Conservation (phyloP, 2,797 vertebrate genomes). For the Remorina albescens region DNA sequence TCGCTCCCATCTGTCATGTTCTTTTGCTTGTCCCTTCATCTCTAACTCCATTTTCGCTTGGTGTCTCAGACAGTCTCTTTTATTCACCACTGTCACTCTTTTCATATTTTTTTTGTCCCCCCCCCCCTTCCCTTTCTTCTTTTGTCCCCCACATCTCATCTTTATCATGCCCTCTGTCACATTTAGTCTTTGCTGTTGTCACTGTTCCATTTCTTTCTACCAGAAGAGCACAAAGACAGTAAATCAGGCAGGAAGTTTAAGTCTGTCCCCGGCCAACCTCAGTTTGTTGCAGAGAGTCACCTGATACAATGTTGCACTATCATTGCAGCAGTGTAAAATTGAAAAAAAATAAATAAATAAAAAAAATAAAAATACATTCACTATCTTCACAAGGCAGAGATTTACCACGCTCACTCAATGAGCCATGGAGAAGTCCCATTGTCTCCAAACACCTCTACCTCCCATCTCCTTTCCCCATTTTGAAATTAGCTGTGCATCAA, state of each 20-base stretch:
- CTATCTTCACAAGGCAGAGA: slow-evolving; percentile 28
- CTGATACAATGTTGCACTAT: slow-evolving; percentile 2
- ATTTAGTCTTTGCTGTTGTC: background rate
- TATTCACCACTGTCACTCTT: slow-evolving; percentile 7
- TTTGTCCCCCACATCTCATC: background rate
- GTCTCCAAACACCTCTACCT: slow-evolving; percentile 5
- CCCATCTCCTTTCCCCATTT: slow-evolving; percentile 15
- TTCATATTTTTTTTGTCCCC: background rate
- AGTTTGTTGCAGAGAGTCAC: slow-evolving; percentile 7
- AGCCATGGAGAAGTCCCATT: slow-evolving; percentile 15
- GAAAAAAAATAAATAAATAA: too few species aligned
- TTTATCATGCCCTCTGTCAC: slow-evolving; percentile 2
- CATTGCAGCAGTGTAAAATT: slow-evolving; percentile 19
- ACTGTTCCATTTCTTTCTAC: background rate
- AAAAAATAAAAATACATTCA: slow-evolving; percentile 32
- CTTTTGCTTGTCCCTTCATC: slow-evolving; percentile 24
- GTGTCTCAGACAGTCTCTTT: slow-evolving; percentile 21
- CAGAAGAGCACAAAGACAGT: background rate
- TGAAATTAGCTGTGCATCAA: slow-evolving; percentile 25
- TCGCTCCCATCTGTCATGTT: slow-evolving; percentile 17
- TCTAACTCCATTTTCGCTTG: slow-evolving; percentile 19
- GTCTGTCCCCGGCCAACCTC: background rate
- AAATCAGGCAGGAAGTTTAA: background rate
- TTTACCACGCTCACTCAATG: too few species aligned
- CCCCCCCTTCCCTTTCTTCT: background rate